Evolutionary conservation across 2,113 vertebrate species (phyloP), one percentile per base, ranked within the genome.

Genomic region (Otus sunia): DNA sequence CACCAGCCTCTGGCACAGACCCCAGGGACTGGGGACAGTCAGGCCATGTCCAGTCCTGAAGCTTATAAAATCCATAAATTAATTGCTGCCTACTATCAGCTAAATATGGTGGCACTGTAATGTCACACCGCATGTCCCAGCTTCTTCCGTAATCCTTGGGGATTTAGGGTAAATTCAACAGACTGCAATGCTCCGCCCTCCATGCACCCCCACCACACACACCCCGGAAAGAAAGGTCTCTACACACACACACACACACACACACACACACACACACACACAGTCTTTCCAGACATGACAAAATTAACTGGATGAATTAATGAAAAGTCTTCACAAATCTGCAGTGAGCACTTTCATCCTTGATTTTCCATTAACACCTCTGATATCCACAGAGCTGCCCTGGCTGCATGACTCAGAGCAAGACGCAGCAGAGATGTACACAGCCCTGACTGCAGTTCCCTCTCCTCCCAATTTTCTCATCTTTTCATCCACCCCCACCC

Each of bases 341-440:
- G 39, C 55, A 82, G 76, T 0, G 3, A 79, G 68, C 16, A 34
- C 79, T 90, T 86, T 92, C 74, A 88, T 92, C 87, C 69, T 64
- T 2, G 18, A 22, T 82, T 91, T 92, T 86, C 90, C 84, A 94
- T 81, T 94, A 95, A 74, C 63, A 84, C 86, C 88, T 91, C 72
- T 0, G 18, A 79, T 55, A 92, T 30, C 60, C 82, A 63, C 39
- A 47, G 67, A 59, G 80, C 90, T 89, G 81, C 71, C 88, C 81
- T n/a, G 39, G 34, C 81, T 73, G 52, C 5, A 1, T 66, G 78
- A 96, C 92, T 82, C 82, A n/a, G 41, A 90, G 82, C 29, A 79
- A 93, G 87, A 69, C 1, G 1, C 64, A 78, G 85, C 26, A 80
- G 34, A 84, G 80, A 49, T 72, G 74, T 41, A n/a, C 58, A 37